Base-by-base conservation (phyloP, 2,888 invertebrate species). In the Timema podura region DNA sequence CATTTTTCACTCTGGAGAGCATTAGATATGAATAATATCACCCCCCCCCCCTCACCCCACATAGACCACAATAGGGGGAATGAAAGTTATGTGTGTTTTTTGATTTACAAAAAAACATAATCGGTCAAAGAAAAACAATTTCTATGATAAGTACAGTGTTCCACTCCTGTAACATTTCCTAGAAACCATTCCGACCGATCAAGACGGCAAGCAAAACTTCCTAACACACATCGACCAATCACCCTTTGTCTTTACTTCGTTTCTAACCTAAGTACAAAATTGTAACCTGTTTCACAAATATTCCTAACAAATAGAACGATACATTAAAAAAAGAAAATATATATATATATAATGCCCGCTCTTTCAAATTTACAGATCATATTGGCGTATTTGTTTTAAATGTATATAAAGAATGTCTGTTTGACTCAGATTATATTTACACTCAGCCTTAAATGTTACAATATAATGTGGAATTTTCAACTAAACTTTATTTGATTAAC, bases 231-330 rank as follows among this genome's bases (percentile, higher is more conserved):
- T 44, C 15, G 49, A 48, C 44, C 54, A 15, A 48, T 16, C 54
- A 47, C 47, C 64, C 64, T 48, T 59, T 64, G 10, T 54, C 59
- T 30, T 30, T 30, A 30, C 30, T 30, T 30, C 30, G 30, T 30
- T 30, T 30, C 30, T 30, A 70, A 16, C 64, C 30, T 65, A 59
- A 45, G 48, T 66, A 70, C 51, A 70, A 66, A 61, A 68, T 45
- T 48, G 44, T 57, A 68, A 71, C 65, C 68, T 72, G 72, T 71
- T 70, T 68, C 72, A 71, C 68, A 66, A 72, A 66, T 54, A 67
- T 67, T 68, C 68, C 66, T 67, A 49, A 71, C 61, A 61, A 45
- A 61, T 30, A 44, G 45, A 61, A 61, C 44, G 45, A 61, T 45
- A 45, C 44, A 61, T 61, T 30, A 45, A 61, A 61, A 61, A 15